Conservation (phyloP, 2,797 vertebrate species). For the Cuniculus paca region DNA sequence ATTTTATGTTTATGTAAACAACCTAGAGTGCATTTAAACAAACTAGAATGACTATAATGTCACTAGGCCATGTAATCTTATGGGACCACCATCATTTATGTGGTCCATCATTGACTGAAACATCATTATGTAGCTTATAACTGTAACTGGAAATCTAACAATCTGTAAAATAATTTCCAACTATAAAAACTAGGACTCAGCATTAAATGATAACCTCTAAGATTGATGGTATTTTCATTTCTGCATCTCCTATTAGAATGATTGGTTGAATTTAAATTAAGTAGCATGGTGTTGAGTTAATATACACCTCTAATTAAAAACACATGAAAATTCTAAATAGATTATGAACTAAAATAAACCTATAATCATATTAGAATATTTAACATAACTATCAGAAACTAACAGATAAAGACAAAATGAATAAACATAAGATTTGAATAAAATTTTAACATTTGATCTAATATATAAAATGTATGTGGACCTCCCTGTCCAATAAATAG, state of each 20-base stretch:
- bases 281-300: neutral
- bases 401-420: conserved; percentile 2
- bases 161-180: conserved; percentile 34
- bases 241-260: neutral
- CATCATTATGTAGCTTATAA: neutral
- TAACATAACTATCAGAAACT: neutral
- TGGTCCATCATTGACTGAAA: neutral
- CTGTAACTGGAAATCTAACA: conserved; percentile 33
- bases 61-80: neutral
- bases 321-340: conserved; percentile 1
- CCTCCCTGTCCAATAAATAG: neutral
- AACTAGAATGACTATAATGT: neutral
- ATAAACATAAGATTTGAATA: neutral
- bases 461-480: neutral
- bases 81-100: too few relatives aligned
- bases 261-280: conserved; percentile 35
- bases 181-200: neutral
- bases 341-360: conserved; percentile 9
- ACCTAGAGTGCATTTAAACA: neutral
- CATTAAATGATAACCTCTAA: conserved; percentile 12
- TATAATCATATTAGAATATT: neutral
- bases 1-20: neutral
- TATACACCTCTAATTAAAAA: neutral
- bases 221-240: conserved; percentile 12
- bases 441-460: neutral